Conservation (phyloP, 2,113 vertebrate genomes). For the Chinchilla lanigera region DNA sequence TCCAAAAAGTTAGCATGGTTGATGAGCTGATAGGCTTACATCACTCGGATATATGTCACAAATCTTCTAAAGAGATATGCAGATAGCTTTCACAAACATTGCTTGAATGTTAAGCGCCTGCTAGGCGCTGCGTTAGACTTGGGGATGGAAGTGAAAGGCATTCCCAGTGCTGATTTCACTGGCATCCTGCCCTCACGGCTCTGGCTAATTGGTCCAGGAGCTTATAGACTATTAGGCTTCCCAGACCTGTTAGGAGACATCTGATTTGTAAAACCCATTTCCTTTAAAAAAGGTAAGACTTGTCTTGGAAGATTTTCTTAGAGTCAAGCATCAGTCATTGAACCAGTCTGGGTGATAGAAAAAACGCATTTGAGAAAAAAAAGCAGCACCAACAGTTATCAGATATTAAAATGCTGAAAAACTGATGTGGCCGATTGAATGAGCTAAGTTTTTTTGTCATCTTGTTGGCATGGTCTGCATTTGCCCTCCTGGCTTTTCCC, state of each 20-base stretch:
- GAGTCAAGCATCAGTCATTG: neutral
- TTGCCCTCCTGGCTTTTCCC: neutral
- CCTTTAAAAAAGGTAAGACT: neutral
- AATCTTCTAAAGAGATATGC: neutral
- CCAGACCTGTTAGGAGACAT: neutral
- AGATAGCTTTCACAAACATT: fast-evolving
- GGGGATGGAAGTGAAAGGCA: neutral
- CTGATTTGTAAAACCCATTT: neutral
- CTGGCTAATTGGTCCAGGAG: neutral
- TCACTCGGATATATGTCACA: neutral
- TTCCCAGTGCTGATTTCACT: neutral
- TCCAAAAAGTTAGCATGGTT: fast-evolving
- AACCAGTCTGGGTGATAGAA: neutral
- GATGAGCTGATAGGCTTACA: neutral
- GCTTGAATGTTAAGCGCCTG: neutral
- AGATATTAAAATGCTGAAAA: neutral
- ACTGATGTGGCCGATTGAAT: neutral
- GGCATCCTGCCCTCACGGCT: neutral
- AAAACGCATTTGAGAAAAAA: neutral
- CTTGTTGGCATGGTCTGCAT: neutral
- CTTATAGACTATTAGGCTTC: neutral
- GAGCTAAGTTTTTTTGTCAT: neutral
- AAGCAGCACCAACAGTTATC: neutral
- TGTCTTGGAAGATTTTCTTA: neutral
- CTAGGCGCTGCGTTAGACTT: neutral